Conservation (phyloP, 1,140 invertebrate species). For the Cylas formicarius region DNA sequence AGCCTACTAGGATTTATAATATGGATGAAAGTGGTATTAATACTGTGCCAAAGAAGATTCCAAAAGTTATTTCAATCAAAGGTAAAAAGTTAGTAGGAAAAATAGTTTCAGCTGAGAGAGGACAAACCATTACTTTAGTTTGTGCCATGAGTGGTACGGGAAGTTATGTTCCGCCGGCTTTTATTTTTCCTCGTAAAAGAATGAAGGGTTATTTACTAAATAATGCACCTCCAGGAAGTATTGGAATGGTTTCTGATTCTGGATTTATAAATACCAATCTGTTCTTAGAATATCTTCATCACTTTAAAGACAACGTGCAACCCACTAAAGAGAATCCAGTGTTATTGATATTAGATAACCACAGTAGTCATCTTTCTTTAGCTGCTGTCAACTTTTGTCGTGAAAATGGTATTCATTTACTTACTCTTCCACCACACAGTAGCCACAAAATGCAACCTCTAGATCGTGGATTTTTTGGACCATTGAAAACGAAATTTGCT, state of each 20-base stretch:
- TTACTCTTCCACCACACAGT: not conserved
- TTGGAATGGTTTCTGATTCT: constrained; percentile 10
- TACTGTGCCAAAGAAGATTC: constrained; percentile 41
- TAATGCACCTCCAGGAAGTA: constrained; percentile 15
- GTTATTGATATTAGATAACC: not conserved
- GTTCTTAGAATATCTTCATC: constrained; percentile 8
- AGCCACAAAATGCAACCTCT: constrained; percentile 6
- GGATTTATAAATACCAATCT: constrained; percentile 17
- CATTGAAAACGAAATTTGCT: constrained; percentile 4
- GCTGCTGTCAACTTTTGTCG: not conserved
- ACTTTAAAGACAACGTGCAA: not conserved
- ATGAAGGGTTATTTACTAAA: constrained; percentile 17
- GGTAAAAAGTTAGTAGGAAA: too few relatives aligned
- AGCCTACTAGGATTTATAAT: constrained; percentile 30
- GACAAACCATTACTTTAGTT: constrained; percentile 19
- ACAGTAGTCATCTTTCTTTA: not conserved
- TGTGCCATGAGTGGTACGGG: constrained; percentile 35
- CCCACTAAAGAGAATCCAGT: not conserved
- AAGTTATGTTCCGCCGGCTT: constrained; percentile 21
- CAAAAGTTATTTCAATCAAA: constrained; percentile 35
- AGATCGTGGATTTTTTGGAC: constrained; percentile 1
- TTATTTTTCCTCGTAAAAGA: constrained; percentile 21
- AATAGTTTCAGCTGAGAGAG: constrained; percentile 22
- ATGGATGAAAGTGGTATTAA: too few relatives aligned
- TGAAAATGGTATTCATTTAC: not conserved